Conservation (phyloP, 2,113 vertebrate genomes). For the Tor tambroides region DNA sequence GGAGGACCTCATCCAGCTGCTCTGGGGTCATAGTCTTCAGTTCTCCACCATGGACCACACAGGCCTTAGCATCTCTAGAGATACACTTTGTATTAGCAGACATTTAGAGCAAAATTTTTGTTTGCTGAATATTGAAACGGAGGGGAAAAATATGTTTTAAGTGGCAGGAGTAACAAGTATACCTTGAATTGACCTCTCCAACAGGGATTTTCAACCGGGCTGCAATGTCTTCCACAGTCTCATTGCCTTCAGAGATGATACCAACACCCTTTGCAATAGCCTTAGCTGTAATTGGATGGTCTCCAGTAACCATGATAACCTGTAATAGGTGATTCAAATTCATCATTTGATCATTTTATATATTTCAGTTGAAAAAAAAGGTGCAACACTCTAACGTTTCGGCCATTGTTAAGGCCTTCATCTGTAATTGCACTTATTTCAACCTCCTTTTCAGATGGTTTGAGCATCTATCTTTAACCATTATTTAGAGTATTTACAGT, state of each 20-base stretch:
- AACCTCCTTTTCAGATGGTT: too few species aligned
- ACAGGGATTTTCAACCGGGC: conserved; percentile 86
- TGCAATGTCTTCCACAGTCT: conserved; percentile 91
- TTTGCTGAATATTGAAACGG: neutral
- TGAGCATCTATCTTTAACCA: too few species aligned
- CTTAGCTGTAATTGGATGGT: conserved; percentile 94
- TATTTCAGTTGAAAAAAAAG: neutral
- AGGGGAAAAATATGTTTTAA: neutral
- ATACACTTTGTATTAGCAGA: conserved; percentile 6
- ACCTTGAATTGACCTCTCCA: conserved; percentile 89
- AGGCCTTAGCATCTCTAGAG: conserved; percentile 89
- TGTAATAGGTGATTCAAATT: conserved; percentile 49
- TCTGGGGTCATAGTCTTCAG: conserved; percentile 84
- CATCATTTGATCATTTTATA: neutral
- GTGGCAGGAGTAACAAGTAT: conserved; percentile 16
- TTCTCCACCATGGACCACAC: conserved; percentile 87
- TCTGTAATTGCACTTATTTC: too few species aligned
- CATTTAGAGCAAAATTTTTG: neutral
- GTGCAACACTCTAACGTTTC: too few species aligned
- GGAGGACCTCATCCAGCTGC: conserved; percentile 82
- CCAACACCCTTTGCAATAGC: conserved; percentile 93
- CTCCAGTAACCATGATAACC: conserved; percentile 95
- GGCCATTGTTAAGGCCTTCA: too few species aligned
- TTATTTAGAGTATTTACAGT: neutral
- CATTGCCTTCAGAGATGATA: conserved; percentile 92